phyloP scores from a whole-genome alignment of 2,113 vertebrate species.

The Hyla sarda region DNA sequence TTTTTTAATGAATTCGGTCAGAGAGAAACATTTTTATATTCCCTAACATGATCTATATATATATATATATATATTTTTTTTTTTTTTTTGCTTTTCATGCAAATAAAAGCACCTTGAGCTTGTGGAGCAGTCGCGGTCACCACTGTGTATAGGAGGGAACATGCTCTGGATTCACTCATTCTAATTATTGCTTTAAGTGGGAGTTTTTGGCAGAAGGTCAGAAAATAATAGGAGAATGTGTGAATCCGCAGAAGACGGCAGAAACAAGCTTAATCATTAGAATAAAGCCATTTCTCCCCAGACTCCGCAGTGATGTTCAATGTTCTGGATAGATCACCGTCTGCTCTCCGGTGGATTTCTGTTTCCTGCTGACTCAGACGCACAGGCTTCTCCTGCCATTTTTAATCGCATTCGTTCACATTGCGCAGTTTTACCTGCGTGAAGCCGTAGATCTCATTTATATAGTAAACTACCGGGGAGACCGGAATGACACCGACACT shows the following conservation, averaged over 20 bases:
- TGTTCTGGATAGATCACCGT: slow-evolving; percentile 83
- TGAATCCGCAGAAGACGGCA: slow-evolving; percentile 75
- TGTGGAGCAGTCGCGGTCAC: slow-evolving; percentile 71
- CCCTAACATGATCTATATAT: too few relatives aligned
- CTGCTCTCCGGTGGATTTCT: slow-evolving; percentile 80
- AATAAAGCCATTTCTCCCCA: slow-evolving; percentile 77
- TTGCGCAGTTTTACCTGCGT: slow-evolving; percentile 64
- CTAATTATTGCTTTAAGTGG: slow-evolving; percentile 84
- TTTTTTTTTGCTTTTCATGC: slow-evolving; percentile 65
- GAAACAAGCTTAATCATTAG: slow-evolving; percentile 81
- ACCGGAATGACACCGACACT: background rate
- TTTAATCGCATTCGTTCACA: slow-evolving; percentile 78
- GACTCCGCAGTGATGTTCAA: slow-evolving; percentile 73
- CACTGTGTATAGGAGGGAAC: slow-evolving; percentile 76
- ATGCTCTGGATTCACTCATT: slow-evolving; percentile 81
- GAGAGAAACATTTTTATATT: too few relatives aligned
- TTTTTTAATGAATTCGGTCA: too few relatives aligned
- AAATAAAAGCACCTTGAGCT: slow-evolving; percentile 69
- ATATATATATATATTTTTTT: slow-evolving; percentile 13
- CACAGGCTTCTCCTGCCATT: slow-evolving; percentile 79
- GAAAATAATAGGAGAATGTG: slow-evolving; percentile 84
- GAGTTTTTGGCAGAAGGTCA: slow-evolving; percentile 83
- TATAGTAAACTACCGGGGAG: background rate
- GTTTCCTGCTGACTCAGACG: slow-evolving; percentile 82
- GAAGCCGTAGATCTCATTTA: slow-evolving; percentile 62